phyloP scores from a whole-genome alignment of 2,113 vertebrate species.

The Myrmophylax atrothorax region DNA sequence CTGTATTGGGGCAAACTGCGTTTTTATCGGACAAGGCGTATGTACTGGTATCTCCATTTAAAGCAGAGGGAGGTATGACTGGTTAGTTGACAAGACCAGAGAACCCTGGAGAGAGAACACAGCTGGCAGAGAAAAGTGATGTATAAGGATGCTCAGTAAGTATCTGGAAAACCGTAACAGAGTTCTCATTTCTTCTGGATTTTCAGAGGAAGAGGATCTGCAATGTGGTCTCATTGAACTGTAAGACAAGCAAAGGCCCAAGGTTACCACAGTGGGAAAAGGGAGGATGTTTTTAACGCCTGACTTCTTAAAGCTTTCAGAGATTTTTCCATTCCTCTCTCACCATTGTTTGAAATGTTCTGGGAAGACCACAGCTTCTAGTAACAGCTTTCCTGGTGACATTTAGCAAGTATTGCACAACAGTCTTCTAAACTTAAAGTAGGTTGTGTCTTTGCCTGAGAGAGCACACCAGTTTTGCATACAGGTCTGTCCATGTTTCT shows the following conservation, averaged over 20 bases:
- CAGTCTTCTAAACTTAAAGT: neutral
- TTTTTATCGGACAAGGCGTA: neutral
- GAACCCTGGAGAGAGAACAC: neutral
- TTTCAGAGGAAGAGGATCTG: neutral
- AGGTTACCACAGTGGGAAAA: neutral
- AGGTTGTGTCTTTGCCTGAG: neutral
- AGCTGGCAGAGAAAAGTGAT: neutral
- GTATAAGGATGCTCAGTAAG: neutral
- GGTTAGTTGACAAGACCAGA: neutral
- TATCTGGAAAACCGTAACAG: neutral
- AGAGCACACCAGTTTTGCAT: neutral
- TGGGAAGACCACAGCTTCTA: neutral
- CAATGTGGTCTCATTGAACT: neutral
- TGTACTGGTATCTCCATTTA: neutral
- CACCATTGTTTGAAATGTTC: neutral
- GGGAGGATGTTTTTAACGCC: neutral
- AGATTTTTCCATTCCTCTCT: neutral
- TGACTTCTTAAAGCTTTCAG: neutral
- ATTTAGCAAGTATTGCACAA: neutral
- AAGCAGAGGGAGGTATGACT: neutral
- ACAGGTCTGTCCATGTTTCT: constrained; percentile 16
- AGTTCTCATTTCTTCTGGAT: neutral
- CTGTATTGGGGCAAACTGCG: neutral
- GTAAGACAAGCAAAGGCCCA: neutral
- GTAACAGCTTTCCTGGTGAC: constrained; percentile 1